Conservation (phyloP, 1,140 invertebrate species). For the Drosophila parvula region DNA sequence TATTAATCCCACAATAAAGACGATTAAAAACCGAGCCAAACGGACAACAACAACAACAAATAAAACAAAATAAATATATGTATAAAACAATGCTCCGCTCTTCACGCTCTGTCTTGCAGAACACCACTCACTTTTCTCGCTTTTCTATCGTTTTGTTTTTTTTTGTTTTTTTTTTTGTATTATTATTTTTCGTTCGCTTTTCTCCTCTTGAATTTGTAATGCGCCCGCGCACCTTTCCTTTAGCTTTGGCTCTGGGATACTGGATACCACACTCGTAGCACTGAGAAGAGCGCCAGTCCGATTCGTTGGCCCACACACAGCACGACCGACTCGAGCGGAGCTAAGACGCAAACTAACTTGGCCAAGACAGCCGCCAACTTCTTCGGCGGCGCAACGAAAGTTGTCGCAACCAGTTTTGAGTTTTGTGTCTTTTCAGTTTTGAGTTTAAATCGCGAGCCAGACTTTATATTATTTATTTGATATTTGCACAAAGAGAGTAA, state of each 20-base stretch:
- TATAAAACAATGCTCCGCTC: slow-evolving; percentile 56
- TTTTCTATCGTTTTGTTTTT: slow-evolving; percentile 13
- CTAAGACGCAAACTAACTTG: slow-evolving; percentile 67
- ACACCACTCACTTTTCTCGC: slow-evolving; percentile 55
- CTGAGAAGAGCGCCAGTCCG: not conserved
- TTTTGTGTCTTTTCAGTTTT: slow-evolving; percentile 23
- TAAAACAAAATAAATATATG: slow-evolving; percentile 44
- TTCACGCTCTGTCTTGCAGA: slow-evolving; percentile 81
- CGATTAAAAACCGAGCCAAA: slow-evolving; percentile 16
- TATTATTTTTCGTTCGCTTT: slow-evolving; percentile 17
- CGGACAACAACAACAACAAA: slow-evolving; percentile 39
- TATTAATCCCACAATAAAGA: slow-evolving; percentile 34
- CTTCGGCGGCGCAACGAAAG: slow-evolving; percentile 63
- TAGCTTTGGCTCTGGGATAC: slow-evolving; percentile 2
- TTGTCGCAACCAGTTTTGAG: slow-evolving; percentile 70
- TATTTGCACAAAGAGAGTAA: slow-evolving; percentile 1
- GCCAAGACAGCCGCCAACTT: slow-evolving; percentile 25
- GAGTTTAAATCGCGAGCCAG: not conserved
- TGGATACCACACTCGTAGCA: not conserved
- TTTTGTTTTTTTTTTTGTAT: no score
- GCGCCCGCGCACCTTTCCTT: slow-evolving; percentile 70
- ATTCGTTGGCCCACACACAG: slow-evolving; percentile 3
- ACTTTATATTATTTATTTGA: slow-evolving; percentile 2
- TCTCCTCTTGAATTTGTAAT: slow-evolving; percentile 35
- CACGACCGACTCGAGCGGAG: slow-evolving; percentile 63